Evolutionary conservation across 2,888 invertebrate species (phyloP).

Genomic region (Gastrophysa polygoni): DNA sequence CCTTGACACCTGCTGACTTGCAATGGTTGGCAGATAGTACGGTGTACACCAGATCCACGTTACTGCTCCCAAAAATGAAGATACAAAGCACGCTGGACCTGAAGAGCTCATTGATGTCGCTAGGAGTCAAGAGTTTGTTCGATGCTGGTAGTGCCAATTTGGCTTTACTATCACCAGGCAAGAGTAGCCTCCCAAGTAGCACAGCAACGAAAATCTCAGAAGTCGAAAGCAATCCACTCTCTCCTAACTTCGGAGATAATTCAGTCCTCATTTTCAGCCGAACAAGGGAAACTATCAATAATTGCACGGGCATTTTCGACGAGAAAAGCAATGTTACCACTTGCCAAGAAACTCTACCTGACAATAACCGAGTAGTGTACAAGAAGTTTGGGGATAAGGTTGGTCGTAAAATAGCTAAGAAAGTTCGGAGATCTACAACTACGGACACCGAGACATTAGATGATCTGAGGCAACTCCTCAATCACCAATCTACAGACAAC

Average conservation of each 20-base stretch:
- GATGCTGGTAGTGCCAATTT: constrained; percentile 67
- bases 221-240: constrained; percentile 19
- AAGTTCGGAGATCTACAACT: too few relatives aligned
- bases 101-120: constrained; percentile 60
- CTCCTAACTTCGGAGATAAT: constrained; percentile 17
- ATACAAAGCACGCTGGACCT: constrained; percentile 66
- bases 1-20: constrained; percentile 60
- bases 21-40: constrained; percentile 61
- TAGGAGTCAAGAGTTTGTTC: constrained; percentile 71
- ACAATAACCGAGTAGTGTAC: constrained; percentile 37
- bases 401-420: constrained; percentile 49
- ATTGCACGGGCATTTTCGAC: constrained; percentile 48
- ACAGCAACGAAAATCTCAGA: constrained; percentile 7
- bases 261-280: constrained; percentile 45
- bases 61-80: constrained; percentile 75
- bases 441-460: constrained; percentile 44
- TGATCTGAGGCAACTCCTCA: constrained; percentile 45
- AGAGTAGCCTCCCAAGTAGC: background rate
- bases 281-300: constrained; percentile 35
- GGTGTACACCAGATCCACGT: constrained; percentile 60
- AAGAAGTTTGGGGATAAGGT: constrained; percentile 51
- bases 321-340: constrained; percentile 41
- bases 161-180: constrained; percentile 66
- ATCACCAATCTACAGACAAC: constrained; percentile 49
- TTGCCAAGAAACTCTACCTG: constrained; percentile 39